These are phyloP conservation scores for Clusia tigrina DNA, from an alignment of 2,888 invertebrate species.

Conservation along the genomic window DNA sequence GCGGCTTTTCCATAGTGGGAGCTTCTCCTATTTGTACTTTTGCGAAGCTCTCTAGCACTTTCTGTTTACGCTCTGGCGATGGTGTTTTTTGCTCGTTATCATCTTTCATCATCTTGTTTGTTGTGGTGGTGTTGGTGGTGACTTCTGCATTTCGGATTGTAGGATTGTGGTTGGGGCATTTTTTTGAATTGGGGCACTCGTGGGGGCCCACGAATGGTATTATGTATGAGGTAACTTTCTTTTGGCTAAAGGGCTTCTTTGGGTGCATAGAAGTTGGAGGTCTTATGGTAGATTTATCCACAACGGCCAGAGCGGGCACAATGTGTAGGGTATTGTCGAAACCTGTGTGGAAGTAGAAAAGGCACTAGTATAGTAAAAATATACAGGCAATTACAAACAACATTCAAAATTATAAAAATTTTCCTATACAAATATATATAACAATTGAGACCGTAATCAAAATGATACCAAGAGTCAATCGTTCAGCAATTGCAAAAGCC, in stretches of 20 bases:
- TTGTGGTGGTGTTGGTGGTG: constrained; percentile 12
- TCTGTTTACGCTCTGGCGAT: neutral
- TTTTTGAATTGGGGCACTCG: constrained; percentile 63
- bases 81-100: neutral
- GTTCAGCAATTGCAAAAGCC: too few species aligned
- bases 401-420: too few species aligned
- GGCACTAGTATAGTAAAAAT: neutral
- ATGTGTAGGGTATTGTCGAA: constrained; percentile 64
- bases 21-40: constrained; percentile 26
- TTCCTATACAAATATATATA: too few species aligned
- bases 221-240: constrained; percentile 63
- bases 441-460: too few species aligned
- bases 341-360: constrained; percentile 50
- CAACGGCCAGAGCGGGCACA: constrained; percentile 60
- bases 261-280: constrained; percentile 46
- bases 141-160: constrained; percentile 25
- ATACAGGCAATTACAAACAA: neutral
- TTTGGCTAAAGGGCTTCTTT: constrained; percentile 54
- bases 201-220: constrained; percentile 65
- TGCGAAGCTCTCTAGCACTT: constrained; percentile 22
- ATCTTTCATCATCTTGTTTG: neutral
- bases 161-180: constrained; percentile 60
- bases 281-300: constrained; percentile 51
- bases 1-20: constrained; percentile 7
- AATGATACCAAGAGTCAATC: too few species aligned